A percentile compares a stretch with the other conserved stretches of the same genome.
phyloP scores from a whole-genome alignment of 2,797 vertebrate genomes.

The Oceanodroma leucorhoa region DNA sequence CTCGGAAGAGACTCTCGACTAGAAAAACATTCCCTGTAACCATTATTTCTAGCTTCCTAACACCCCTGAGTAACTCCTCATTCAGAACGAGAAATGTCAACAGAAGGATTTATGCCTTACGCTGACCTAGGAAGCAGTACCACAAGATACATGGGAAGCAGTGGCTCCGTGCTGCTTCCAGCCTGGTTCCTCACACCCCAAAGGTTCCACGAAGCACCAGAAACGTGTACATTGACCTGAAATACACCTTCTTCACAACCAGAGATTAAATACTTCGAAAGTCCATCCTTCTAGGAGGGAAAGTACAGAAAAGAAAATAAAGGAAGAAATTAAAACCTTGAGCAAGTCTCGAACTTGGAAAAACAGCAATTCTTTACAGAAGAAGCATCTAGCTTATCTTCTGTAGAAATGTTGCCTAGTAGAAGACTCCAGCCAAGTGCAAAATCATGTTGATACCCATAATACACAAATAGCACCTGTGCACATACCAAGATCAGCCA shows the following conservation, averaged over 20 bases:
- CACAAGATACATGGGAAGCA: background rate
- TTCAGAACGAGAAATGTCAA: background rate
- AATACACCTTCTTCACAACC: background rate
- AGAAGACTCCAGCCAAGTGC: background rate
- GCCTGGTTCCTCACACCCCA: background rate
- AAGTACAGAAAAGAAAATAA: background rate
- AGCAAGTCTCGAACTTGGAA: background rate
- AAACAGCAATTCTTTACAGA: background rate
- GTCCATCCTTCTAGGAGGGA: background rate
- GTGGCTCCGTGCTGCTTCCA: background rate
- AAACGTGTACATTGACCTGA: accelerated
- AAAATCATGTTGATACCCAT: accelerated
- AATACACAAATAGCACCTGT: background rate
- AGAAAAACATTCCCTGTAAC: background rate
- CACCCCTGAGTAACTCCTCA: background rate
- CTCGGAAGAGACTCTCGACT: background rate
- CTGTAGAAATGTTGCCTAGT: accelerated
- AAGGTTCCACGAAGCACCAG: background rate
- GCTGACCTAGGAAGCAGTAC: background rate
- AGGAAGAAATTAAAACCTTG: background rate
- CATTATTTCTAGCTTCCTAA: background rate
- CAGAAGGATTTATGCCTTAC: background rate
- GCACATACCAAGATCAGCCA: background rate
- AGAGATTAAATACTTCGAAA: background rate
- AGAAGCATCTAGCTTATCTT: background rate